phyloP scores from a whole-genome alignment of 2,797 vertebrate species.

The Diplodus puntazzo region DNA sequence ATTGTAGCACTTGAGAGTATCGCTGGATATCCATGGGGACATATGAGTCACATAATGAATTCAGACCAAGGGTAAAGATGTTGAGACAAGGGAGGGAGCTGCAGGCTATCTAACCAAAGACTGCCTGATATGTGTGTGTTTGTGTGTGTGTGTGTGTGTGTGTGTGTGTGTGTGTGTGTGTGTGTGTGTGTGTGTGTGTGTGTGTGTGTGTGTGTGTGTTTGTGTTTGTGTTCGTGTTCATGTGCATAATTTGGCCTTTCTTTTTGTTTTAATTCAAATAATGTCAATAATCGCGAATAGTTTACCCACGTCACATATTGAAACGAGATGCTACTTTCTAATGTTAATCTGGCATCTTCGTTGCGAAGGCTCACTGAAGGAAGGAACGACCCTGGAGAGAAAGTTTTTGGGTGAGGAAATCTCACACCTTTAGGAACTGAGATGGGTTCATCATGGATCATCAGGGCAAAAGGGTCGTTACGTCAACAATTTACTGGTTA shows the following conservation, averaged over 20 bases:
- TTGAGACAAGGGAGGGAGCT: constrained; percentile 26
- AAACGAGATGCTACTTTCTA: constrained; percentile 5
- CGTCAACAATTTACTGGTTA: background rate
- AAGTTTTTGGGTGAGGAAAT: constrained; percentile 5
- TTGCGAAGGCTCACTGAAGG: background rate
- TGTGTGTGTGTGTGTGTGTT: too few species aligned
- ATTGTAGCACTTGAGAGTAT: constrained; percentile 46
- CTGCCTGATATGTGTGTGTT: constrained; percentile 11
- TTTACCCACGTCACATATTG: constrained; percentile 3
- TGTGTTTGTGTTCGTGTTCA: too few species aligned
- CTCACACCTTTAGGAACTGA: background rate
- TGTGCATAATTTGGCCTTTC: background rate
- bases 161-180: constrained; percentile 21
- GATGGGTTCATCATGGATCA: constrained; percentile 1
- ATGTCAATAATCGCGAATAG: constrained; percentile 2
- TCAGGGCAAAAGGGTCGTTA: background rate
- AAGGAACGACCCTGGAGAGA: background rate
- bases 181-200: constrained; percentile 35
- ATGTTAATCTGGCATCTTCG: background rate
- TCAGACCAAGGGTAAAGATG: constrained; percentile 56
- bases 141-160: constrained; percentile 18
- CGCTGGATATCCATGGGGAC: constrained; percentile 40
- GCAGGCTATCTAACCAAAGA: constrained; percentile 38
- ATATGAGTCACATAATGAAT: constrained; percentile 48
- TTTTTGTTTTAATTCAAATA: background rate